Evolutionary conservation across 1,140 invertebrate genomes (phyloP).

Genomic region (Paracyclopina nana): DNA sequence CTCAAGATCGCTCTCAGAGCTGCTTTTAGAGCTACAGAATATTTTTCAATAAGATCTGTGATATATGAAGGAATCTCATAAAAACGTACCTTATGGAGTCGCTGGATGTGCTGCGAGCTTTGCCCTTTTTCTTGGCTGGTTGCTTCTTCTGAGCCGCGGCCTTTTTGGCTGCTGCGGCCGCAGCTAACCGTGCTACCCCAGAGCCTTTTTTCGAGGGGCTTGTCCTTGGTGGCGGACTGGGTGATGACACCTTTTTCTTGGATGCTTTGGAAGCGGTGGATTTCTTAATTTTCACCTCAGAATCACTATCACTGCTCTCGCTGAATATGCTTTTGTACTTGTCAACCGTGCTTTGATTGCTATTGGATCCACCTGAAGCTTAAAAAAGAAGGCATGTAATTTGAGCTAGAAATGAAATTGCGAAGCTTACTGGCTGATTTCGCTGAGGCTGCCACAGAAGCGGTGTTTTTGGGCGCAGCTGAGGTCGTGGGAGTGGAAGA

Average conservation of each 20-base stretch:
- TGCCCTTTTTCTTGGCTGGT: neutral
- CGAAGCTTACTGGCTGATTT: no score
- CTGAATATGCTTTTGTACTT: neutral
- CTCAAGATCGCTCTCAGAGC: neutral
- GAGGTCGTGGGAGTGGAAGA: neutral
- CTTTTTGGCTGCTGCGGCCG: neutral
- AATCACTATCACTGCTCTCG: neutral
- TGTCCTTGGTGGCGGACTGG: neutral
- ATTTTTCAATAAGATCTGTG: no score
- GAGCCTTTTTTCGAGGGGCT: neutral
- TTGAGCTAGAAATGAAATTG: no score
- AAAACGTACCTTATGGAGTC: no score
- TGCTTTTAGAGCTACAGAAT: no score
- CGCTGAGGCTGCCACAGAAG: no score
- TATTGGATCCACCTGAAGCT: no score
- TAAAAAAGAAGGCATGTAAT: no score
- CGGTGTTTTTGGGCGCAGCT: no score
- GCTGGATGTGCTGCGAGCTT: no score
- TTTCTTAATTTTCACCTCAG: neutral
- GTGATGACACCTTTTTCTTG: neutral
- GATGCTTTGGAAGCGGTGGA: neutral
- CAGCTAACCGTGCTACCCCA: neutral
- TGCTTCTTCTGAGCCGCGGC: constrained; percentile 1
- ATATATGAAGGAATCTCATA: no score
- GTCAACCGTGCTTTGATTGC: neutral